Evolutionary conservation across 1,140 invertebrate genomes (phyloP).

Genomic region (Lithobius niger): DNA sequence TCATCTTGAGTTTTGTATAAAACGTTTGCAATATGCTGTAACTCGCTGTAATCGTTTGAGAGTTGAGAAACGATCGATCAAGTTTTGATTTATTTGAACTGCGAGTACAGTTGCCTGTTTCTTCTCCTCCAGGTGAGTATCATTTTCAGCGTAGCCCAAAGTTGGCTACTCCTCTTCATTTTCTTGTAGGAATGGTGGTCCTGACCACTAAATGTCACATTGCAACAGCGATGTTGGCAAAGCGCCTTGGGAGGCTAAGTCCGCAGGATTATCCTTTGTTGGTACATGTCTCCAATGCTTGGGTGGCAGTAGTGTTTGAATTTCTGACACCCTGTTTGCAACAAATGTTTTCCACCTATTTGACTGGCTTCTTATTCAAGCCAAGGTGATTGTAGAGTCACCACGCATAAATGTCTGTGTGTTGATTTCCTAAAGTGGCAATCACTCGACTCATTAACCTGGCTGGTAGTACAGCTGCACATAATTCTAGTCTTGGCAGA

Average conservation of each 20-base stretch:
- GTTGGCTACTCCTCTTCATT: not conserved
- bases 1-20: not conserved
- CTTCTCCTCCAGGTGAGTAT: not conserved
- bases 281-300: slow-evolving; percentile 31
- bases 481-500: slow-evolving; percentile 5
- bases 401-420: not conserved
- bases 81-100: no score
- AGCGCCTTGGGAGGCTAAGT: slow-evolving; percentile 30
- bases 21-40: not conserved
- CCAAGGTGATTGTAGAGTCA: not conserved
- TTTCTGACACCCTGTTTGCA: slow-evolving; percentile 29
- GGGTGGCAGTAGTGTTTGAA: slow-evolving; percentile 20
- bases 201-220: not conserved
- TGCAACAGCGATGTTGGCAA: slow-evolving; percentile 11
- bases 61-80: not conserved
- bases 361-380: slow-evolving; percentile 22
- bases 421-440: not conserved
- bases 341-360: slow-evolving; percentile 28
- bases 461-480: slow-evolving; percentile 1
- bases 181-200: not conserved
- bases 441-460: not conserved
- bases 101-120: not conserved
- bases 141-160: not conserved
- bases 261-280: slow-evolving; percentile 31
- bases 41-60: not conserved